These are phyloP conservation scores for Oostethus manadensis DNA, from an alignment of 2,113 vertebrate genomes.

Conservation along the genomic window DNA sequence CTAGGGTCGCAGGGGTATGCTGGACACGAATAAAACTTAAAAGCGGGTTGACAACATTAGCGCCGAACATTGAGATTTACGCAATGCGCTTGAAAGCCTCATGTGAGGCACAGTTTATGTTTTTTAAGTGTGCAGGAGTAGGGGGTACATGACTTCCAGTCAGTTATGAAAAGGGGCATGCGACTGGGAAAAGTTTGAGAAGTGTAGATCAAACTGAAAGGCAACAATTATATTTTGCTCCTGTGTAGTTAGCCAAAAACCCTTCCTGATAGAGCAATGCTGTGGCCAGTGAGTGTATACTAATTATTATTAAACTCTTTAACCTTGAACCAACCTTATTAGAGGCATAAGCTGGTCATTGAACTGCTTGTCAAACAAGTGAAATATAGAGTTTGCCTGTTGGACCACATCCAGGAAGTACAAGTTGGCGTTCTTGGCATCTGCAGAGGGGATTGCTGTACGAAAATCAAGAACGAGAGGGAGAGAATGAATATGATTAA, in stretches of 20 bases:
- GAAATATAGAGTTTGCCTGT: constrained; percentile 98
- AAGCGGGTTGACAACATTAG: too few relatives aligned
- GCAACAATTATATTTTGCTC: neutral
- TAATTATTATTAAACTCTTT: neutral
- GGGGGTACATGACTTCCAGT: too few relatives aligned
- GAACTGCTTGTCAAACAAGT: constrained; percentile 99
- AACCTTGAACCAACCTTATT: constrained; percentile 80
- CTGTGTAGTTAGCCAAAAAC: neutral
- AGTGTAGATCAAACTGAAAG: too few relatives aligned
- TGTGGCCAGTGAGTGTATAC: too few relatives aligned
- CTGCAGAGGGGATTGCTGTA: constrained; percentile 91
- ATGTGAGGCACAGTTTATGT: too few relatives aligned
- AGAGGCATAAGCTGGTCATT: constrained; percentile 99
- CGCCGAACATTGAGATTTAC: too few relatives aligned
- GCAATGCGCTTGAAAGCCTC: too few relatives aligned
- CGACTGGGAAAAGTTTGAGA: too few relatives aligned
- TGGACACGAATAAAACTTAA: too few relatives aligned
- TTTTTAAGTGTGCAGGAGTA: too few relatives aligned
- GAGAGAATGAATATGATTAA: constrained; percentile 34
- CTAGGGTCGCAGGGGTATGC: too few relatives aligned
- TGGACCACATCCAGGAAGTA: constrained; percentile 99
- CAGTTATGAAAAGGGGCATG: too few relatives aligned
- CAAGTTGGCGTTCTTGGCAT: constrained; percentile 93
- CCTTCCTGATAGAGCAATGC: neutral
- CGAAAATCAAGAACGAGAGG: neutral